Evolutionary conservation across 92 coral and sea anemone species (phyloP).

Genomic region (Galaxea fascicularis): DNA sequence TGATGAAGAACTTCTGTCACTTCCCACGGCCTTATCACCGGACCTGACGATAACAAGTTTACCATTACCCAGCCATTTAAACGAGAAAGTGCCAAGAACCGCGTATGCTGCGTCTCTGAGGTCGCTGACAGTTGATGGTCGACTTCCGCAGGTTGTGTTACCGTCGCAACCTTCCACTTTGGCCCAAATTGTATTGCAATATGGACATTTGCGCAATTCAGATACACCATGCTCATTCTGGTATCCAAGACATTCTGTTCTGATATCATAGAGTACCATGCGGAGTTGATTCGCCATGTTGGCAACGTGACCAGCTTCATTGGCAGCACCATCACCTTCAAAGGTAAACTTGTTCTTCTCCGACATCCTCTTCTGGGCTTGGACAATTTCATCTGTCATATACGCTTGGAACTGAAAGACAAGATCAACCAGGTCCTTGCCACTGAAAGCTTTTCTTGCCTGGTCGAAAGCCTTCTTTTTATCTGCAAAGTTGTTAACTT

Average conservation of each 20-base stretch:
- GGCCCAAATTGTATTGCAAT: conserved; percentile 41
- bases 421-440: conserved; percentile 65
- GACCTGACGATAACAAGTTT: neutral
- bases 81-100: conserved; percentile 46
- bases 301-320: conserved; percentile 59
- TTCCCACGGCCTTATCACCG: neutral
- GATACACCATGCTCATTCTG: conserved; percentile 54
- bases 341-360: conserved; percentile 55
- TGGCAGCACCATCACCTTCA: conserved; percentile 56
- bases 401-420: conserved; percentile 61
- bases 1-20: neutral
- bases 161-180: conserved; percentile 54
- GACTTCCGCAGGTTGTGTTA: conserved; percentile 46
- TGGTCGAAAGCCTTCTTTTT: conserved; percentile 45
- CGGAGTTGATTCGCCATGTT: conserved; percentile 64
- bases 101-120: conserved; percentile 40
- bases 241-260: conserved; percentile 60
- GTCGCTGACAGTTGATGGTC: conserved; percentile 34
- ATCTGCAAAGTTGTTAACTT: conserved; percentile 23
- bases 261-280: conserved; percentile 59
- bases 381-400: conserved; percentile 60
- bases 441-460: conserved; percentile 45
- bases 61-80: conserved; percentile 32
- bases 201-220: conserved; percentile 57
- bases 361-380: conserved; percentile 60